phyloP scores from a whole-genome alignment of 2,113 vertebrate species.

The Miniopterus natalensis region DNA sequence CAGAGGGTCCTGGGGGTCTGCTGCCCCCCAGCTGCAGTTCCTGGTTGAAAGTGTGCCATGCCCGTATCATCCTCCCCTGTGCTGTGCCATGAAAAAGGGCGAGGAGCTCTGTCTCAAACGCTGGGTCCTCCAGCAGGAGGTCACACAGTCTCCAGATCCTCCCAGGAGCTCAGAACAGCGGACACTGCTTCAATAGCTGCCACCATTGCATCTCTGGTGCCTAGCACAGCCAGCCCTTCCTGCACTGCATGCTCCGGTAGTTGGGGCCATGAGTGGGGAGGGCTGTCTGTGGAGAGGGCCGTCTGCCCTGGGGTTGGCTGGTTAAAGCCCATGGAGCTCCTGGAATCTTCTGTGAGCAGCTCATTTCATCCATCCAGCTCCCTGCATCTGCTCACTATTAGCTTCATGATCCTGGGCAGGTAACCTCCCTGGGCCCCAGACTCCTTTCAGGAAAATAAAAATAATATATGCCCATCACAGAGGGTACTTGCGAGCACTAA shows the following conservation, averaged over 20 bases:
- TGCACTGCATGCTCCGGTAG: not conserved
- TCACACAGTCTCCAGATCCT: not conserved
- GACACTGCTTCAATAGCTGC: not conserved
- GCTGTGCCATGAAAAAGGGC: rapidly evolving
- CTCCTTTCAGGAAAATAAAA: not conserved
- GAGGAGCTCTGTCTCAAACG: not conserved
- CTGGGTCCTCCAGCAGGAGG: not conserved
- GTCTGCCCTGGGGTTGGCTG: not conserved
- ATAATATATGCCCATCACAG: not conserved
- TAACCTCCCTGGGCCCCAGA: not conserved
- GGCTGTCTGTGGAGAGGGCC: not conserved
- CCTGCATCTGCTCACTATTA: not conserved
- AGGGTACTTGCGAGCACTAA: not conserved
- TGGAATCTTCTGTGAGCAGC: not conserved
- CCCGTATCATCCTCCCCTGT: not conserved
- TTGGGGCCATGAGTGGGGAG: no score
- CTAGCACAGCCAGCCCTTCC: not conserved
- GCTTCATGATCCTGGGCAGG: not conserved
- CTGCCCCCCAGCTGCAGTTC: no score
- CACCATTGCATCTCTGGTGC: rapidly evolving
- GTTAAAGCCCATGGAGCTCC: not conserved
- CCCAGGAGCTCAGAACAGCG: not conserved
- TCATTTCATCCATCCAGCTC: no score
- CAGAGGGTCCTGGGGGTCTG: not conserved
- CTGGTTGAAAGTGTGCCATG: not conserved